Percentiles rank a stretch among this genome's conserved stretches.
These are phyloP conservation scores for Drosophila repletoides DNA, from an alignment of 1,140 invertebrate species.

Conservation along the genomic window DNA sequence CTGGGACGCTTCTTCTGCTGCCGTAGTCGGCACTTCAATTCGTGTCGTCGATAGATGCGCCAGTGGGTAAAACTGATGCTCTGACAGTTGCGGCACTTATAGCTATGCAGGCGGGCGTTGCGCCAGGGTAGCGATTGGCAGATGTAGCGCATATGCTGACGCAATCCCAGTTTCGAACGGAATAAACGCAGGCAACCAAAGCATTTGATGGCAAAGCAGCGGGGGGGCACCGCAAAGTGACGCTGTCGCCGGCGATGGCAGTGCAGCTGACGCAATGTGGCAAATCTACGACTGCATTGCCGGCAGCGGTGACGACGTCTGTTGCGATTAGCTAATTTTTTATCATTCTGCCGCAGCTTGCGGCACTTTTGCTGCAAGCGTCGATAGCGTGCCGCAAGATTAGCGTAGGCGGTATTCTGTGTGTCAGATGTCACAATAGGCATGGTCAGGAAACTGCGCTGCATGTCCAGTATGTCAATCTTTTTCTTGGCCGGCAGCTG, in stretches of 20 bases:
- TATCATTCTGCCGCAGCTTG: neutral
- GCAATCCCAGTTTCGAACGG: constrained; percentile 46
- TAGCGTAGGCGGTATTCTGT: constrained; percentile 39
- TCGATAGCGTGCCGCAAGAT: constrained; percentile 46
- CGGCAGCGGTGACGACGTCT: constrained; percentile 24
- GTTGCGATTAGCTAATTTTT: neutral
- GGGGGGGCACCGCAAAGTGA: constrained; percentile 38
- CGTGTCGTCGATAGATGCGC: constrained; percentile 70
- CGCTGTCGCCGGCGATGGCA: constrained; percentile 36
- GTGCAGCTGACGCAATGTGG: constrained; percentile 33
- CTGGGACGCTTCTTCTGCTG: constrained; percentile 27
- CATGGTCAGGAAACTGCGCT: constrained; percentile 65
- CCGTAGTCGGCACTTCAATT: constrained; percentile 49
- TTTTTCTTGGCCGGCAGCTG: constrained; percentile 46
- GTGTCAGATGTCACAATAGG: too few species aligned
- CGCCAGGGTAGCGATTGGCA: constrained; percentile 65
- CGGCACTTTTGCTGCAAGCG: constrained; percentile 48
- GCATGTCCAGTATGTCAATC: constrained; percentile 72
- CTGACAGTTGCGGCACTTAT: constrained; percentile 70
- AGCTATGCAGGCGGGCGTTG: constrained; percentile 57
- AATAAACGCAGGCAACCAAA: constrained; percentile 59
- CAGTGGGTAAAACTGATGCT: constrained; percentile 70
- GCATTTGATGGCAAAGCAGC: constrained; percentile 46
- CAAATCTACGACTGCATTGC: constrained; percentile 35
- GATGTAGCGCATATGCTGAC: constrained; percentile 72